Evolutionary conservation across 2,113 vertebrate species (phyloP).

Genomic region (Hiodon alosoides): DNA sequence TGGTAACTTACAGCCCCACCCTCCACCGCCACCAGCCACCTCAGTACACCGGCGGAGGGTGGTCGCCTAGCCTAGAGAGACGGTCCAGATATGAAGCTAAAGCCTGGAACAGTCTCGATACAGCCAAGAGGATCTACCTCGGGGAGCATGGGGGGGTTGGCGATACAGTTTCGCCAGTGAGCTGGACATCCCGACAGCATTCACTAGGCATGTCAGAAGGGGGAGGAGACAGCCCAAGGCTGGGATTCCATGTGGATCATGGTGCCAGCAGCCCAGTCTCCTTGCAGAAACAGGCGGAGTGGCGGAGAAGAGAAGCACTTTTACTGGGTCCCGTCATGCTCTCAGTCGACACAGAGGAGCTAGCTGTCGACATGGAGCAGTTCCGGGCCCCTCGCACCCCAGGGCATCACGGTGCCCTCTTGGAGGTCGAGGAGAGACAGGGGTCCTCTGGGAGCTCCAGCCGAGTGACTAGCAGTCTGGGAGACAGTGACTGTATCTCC

Average conservation of each 20-base stretch:
- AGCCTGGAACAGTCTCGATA: conserved; percentile 33
- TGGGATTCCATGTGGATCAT: not conserved
- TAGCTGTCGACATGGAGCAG: conserved; percentile 1
- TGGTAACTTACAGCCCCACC: conserved; percentile 21
- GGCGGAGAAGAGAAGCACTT: conserved; percentile 15
- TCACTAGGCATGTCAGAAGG: conserved; percentile 7
- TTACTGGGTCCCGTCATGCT: not conserved
- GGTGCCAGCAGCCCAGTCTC: not conserved
- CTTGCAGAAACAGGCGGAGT: conserved; percentile 14
- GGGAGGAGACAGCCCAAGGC: conserved; percentile 10
- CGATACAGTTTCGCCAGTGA: conserved; percentile 28
- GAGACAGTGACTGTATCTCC: conserved; percentile 44
- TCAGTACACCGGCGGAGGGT: conserved; percentile 38
- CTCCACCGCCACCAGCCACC: conserved; percentile 40
- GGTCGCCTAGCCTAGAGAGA: conserved; percentile 18
- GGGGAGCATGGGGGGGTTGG: not conserved
- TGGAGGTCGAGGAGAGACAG: conserved; percentile 23
- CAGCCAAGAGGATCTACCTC: conserved; percentile 22
- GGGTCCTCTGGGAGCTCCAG: conserved; percentile 54
- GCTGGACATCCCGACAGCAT: conserved; percentile 39
- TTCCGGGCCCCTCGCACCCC: conserved; percentile 17
- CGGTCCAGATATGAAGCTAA: conserved; percentile 22
- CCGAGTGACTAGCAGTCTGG: conserved; percentile 53
- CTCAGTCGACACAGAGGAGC: not conserved
- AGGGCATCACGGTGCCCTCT: not conserved